Evolutionary conservation across 2,797 vertebrate genomes (phyloP).

Genomic region (Tapirus indicus): DNA sequence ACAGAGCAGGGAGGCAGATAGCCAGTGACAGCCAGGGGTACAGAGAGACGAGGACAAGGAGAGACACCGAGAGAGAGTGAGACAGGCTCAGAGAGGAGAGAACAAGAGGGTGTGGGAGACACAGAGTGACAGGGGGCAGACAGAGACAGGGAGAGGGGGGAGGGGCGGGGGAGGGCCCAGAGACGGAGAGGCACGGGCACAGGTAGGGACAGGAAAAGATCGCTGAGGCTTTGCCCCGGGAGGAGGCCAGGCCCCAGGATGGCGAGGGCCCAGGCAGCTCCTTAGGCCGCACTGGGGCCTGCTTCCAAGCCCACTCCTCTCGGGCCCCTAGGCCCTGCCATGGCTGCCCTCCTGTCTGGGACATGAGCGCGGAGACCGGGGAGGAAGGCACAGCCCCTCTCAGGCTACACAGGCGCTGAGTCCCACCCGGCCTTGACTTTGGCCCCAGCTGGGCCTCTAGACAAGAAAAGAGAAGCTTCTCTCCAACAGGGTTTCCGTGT

Average conservation of each 20-base stretch:
- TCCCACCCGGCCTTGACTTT: neutral
- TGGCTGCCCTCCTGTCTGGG: neutral
- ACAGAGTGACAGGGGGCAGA: rapidly evolving
- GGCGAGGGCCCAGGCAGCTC: neutral
- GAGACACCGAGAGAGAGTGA: neutral
- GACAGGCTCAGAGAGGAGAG: neutral
- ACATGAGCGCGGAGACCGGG: neutral
- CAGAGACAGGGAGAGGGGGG: neutral
- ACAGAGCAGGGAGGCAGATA: neutral
- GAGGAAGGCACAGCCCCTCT: neutral
- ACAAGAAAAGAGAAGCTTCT: neutral
- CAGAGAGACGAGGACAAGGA: neutral
- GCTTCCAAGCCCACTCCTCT: neutral
- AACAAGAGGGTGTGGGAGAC: too few relatives aligned
- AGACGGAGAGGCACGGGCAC: constrained; percentile 71
- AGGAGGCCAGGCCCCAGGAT: neutral
- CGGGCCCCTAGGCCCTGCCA: neutral
- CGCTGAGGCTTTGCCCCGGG: constrained; percentile 69
- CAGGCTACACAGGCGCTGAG: neutral
- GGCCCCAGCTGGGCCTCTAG: neutral
- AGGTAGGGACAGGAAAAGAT: constrained; percentile 76
- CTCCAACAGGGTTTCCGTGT: neutral
- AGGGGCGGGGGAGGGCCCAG: constrained; percentile 31
- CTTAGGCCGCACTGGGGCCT: neutral
- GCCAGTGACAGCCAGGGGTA: neutral